Evolutionary conservation across 1,140 invertebrate species (phyloP), one percentile per base, ranked within the genome.

Genomic region (Drosophila jambulina): DNA sequence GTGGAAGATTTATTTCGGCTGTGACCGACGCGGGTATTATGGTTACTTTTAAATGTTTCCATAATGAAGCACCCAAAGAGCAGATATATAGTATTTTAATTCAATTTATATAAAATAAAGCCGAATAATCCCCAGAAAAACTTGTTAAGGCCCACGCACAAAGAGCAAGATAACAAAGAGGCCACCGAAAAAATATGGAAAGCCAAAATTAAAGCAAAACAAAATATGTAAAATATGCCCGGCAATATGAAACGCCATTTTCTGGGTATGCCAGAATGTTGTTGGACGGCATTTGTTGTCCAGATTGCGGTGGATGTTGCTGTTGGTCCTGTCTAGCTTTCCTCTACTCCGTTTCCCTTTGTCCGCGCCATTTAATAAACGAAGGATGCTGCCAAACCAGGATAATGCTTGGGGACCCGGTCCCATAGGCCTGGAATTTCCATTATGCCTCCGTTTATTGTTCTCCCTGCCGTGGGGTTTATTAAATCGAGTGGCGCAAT

Each of bases 401-500:
- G 68, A 75, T 42, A 75, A 74, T 54, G 43, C 36, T 29, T 21
- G 29, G 34, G 27, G 43, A 23, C 57, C 46, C 9, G 21, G 34
- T 25, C 56, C 54, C 40, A 46, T 10, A 32, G 58, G 19, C 43
- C 64, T 61, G 36, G n/a, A 27, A 65, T 38, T 64, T 76, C 36
- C 59, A 58, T 75, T 75, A 51, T 58, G 62, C 45, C 51, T 58
- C 25, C 49, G 25, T 12, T 59, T 53, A 36, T 77, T 68, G 64
- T 72, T 36, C 21, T 71, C n/a, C 12, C 19, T 21, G 34, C 13
- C 19, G n/a, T 29, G n/a, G 25, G 23, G 36, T 80, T 78, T 67
- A 71, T 83, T 83, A 83, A 83, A 76, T 67, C 57, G 81, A 83
- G 70, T 83, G 65, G 80, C 58, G 80, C 75, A 63, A 76, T 83